These are phyloP conservation scores for Sebastes miniatus DNA, from an alignment of 2,797 vertebrate genomes.

Conservation along the genomic window DNA sequence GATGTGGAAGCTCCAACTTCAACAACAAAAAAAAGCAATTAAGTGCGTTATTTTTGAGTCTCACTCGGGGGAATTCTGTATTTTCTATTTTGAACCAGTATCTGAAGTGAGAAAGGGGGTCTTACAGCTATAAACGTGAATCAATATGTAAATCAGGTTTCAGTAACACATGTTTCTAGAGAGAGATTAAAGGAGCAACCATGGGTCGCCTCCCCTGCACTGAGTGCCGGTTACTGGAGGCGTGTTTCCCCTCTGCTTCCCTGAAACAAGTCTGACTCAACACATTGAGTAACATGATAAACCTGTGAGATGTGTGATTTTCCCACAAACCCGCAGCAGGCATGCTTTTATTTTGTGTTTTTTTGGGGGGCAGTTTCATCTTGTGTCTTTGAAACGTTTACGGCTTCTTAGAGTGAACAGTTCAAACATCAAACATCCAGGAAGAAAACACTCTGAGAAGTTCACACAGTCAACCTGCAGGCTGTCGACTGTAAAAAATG, in stretches of 20 bases:
- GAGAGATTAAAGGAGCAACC: not conserved
- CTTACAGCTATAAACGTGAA: not conserved
- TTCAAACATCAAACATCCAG: conserved; percentile 12
- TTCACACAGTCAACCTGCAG: not conserved
- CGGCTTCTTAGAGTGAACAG: not conserved
- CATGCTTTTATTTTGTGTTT: not conserved
- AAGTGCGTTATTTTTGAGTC: not conserved
- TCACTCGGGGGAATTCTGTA: not conserved
- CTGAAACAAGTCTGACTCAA: conserved; percentile 67
- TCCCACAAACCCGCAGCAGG: conserved; percentile 31
- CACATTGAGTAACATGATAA: conserved; percentile 43
- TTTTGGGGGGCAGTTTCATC: conserved; percentile 13
- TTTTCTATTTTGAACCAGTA: not conserved
- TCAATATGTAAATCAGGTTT: not conserved
- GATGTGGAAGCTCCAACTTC: conserved; percentile 41
- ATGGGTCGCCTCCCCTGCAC: not conserved
- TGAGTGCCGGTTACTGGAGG: conserved; percentile 39
- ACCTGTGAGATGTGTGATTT: conserved; percentile 48
- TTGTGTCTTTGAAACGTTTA: not conserved
- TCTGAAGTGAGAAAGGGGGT: not conserved
- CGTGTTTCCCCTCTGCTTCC: conserved; percentile 63
- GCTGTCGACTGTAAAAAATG: conserved; percentile 21
- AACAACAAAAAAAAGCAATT: not conserved
- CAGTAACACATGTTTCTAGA: conserved; percentile 3
- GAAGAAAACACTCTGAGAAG: not conserved